Base-by-base conservation (phyloP, 2,888 invertebrate species). In the Halictus quadricinctus region DNA sequence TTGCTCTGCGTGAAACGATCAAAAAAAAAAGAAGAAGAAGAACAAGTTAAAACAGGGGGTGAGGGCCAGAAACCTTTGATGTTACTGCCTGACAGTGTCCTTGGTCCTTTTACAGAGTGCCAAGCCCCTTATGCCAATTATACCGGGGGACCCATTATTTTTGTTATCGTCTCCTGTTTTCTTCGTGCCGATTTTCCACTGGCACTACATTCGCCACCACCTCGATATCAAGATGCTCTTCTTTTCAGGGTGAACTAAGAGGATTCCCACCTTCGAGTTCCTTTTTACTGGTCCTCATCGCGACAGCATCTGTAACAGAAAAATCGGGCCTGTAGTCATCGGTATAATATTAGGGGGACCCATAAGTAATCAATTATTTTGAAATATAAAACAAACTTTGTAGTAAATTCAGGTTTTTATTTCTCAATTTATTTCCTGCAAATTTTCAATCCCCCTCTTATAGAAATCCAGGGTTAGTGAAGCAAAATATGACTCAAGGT, bases 91-190 rank as follows among this genome's bases (percentile, higher is more conserved):
- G 64, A 64, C 25, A 80, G 58, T 75, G 69, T 25, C 41, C 64
- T 41, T 21, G 2, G 15, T 21, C 25, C 18, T 13, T 3, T 15
- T 3, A 1, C 21, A 72, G 83, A 80, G 80, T 41, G 76, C 87
- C 91, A 92, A 93, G 92, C 93, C 93, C 83, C 92, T 93, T 93
- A 93, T 90, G 91, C 91, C 92, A 93, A 94, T 94, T 93, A 93
- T 93, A 86, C 88, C 88, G n/a, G 78, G 81, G 79, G 48, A n/a
- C 76, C 88, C 87, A 90, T 91, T 91, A 88, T 88, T 88, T 87
- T 88, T 85, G 81, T 85, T 10, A 36, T 36, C 18, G 66, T 10
- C 75, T 8, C n/a, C 48, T n/a, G 64, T 81, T 82, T 73, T 60
- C 50, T 77, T 79, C 41, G 46, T 73, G 48, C 25, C 73, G 46